Evolutionary conservation across 2,888 invertebrate species (phyloP).

Genomic region (Alentia gelatinosa): DNA sequence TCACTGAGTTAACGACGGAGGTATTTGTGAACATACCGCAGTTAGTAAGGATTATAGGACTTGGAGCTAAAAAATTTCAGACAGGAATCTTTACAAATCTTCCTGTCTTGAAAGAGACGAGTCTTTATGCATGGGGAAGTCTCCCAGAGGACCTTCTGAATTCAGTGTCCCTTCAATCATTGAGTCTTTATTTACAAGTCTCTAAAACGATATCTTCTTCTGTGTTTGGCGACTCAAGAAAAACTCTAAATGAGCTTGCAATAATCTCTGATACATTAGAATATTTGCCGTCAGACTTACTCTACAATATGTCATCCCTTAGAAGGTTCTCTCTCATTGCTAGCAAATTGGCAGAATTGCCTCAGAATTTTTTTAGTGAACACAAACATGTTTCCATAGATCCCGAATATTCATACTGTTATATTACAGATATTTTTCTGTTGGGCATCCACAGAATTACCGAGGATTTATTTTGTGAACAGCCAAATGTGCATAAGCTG

Average conservation of each 20-base stretch:
- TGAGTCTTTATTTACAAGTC: not conserved
- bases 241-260: not conserved
- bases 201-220: not conserved
- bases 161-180: not conserved
- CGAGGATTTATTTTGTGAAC: not conserved
- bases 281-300: not conserved
- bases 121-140: not conserved
- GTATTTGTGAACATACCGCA: not conserved
- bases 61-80: not conserved
- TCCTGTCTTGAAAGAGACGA: not conserved
- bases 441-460: not conserved
- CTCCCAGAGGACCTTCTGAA: not conserved
- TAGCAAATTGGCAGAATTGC: not conserved
- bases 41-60: not conserved
- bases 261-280: not conserved
- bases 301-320: not conserved
- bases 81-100: not conserved
- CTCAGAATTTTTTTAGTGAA: conserved; percentile 38
- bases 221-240: conserved; percentile 18
- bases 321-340: not conserved
- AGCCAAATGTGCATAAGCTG: not conserved
- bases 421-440: not conserved
- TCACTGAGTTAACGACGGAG: not conserved
- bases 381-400: not conserved
- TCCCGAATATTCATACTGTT: not conserved